phyloP scores from a whole-genome alignment of 1,140 invertebrate genomes.

The Parasteatoda tepidariorum region DNA sequence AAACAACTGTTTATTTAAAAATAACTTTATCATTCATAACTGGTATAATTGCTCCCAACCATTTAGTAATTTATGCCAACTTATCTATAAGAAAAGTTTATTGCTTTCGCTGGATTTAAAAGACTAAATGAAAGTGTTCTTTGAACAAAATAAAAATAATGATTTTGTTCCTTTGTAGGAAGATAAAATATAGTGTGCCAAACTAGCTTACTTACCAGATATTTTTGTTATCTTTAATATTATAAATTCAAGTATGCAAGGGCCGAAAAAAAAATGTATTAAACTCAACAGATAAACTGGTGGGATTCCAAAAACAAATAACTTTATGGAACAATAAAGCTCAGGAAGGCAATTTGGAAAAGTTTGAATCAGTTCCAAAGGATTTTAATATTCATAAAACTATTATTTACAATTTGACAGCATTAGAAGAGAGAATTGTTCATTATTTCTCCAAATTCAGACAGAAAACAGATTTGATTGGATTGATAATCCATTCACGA shows the following conservation, averaged over 20 bases:
- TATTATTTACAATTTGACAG: conserved; percentile 17
- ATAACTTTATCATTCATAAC: too few relatives aligned
- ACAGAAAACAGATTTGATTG: neutral
- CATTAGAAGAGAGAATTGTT: neutral
- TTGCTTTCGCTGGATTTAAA: neutral
- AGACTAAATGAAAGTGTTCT: too few relatives aligned
- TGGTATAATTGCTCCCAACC: too few relatives aligned
- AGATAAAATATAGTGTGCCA: neutral
- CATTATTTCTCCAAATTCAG: too few relatives aligned
- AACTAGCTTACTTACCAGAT: neutral
- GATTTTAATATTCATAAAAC: neutral
- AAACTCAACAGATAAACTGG: too few relatives aligned
- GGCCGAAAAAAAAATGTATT: neutral
- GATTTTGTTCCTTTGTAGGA: conserved; percentile 13
- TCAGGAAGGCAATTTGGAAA: conserved; percentile 12
- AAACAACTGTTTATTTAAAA: too few relatives aligned
- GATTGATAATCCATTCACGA: conserved; percentile 1
- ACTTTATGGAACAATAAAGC: conserved; percentile 10
- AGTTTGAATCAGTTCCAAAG: conserved; percentile 24
- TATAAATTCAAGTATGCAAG: conserved; percentile 40
- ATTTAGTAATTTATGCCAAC: too few relatives aligned
- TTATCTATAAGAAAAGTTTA: too few relatives aligned
- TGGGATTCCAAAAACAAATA: too few relatives aligned
- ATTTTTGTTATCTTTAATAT: conserved; percentile 39
- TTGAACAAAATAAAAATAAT: conserved; percentile 19